A percentile compares a stretch with the other conserved stretches of the same genome.
These are phyloP conservation scores for Thaumatotibia leucotreta DNA, from an alignment of 1,140 invertebrate genomes.

Conservation along the genomic window DNA sequence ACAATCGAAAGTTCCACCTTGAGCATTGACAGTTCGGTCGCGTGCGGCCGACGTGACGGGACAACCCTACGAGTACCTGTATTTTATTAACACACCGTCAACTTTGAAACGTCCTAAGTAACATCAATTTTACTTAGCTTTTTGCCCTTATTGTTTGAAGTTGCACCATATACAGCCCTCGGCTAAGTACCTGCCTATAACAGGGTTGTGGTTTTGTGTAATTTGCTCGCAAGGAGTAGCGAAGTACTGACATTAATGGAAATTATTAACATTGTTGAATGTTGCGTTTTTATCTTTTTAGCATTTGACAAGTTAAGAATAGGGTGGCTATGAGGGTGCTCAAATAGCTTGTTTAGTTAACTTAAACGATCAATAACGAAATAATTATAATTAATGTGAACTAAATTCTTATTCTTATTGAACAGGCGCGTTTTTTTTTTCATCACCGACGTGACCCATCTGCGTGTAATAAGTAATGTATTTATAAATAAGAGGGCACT, in stretches of 20 bases:
- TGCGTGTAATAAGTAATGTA: too few relatives aligned
- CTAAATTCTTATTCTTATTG: too few relatives aligned
- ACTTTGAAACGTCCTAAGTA: neutral
- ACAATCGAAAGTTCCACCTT: neutral
- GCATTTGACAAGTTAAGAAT: neutral
- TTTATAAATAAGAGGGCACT: too few relatives aligned
- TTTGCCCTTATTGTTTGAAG: neutral
- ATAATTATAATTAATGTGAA: neutral
- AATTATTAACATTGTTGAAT: neutral
- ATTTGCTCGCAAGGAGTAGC: neutral
- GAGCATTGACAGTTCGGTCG: slow-evolving; percentile 7
- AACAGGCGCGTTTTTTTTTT: too few relatives aligned
- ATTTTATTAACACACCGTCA: neutral
- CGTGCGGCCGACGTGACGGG: neutral
- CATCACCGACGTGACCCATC: too few relatives aligned
- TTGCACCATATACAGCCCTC: neutral
- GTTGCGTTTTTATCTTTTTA: neutral
- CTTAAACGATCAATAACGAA: too few relatives aligned
- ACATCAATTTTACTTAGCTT: neutral
- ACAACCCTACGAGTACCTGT: slow-evolving; percentile 1
- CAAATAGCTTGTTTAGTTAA: neutral
- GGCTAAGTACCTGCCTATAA: slow-evolving; percentile 2
- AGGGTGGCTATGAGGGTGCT: neutral
- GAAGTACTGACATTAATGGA: neutral
- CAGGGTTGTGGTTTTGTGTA: slow-evolving; percentile 3